Evolutionary conservation across 2,888 invertebrate genomes (phyloP).

Genomic region (Syrista parreyssii): DNA sequence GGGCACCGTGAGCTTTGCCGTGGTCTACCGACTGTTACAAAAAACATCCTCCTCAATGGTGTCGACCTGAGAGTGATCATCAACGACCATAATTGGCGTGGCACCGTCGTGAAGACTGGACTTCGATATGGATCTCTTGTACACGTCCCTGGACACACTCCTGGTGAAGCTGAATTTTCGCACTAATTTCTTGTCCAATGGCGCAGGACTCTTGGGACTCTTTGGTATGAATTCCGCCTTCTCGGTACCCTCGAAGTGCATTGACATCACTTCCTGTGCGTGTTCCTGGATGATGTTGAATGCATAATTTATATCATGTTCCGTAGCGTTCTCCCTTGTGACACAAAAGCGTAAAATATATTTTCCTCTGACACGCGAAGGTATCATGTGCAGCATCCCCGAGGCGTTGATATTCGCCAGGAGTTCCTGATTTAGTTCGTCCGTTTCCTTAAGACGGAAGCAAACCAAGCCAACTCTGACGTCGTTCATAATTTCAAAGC

Average conservation of each 20-base stretch:
- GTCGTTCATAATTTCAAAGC: constrained; percentile 83
- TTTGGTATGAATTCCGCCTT: constrained; percentile 63
- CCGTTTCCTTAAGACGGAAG: constrained; percentile 78
- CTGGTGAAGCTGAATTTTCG: constrained; percentile 71
- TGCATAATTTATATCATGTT: constrained; percentile 78
- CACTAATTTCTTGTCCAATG: constrained; percentile 68
- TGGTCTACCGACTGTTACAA: constrained; percentile 61
- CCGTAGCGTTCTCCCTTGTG: constrained; percentile 80
- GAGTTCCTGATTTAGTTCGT: constrained; percentile 80
- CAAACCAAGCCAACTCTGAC: constrained; percentile 83
- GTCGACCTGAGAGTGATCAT: constrained; percentile 57
- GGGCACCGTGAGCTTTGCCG: constrained; percentile 55
- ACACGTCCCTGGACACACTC: constrained; percentile 70
- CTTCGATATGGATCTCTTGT: constrained; percentile 68
- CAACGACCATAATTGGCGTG: constrained; percentile 70
- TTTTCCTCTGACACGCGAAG: constrained; percentile 79
- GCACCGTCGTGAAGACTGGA: constrained; percentile 70
- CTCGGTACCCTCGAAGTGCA: constrained; percentile 57
- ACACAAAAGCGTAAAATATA: constrained; percentile 86
- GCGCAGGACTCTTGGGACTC: constrained; percentile 64
- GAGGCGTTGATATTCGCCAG: constrained; percentile 84
- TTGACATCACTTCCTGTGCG: constrained; percentile 71
- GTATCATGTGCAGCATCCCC: constrained; percentile 88
- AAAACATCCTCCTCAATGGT: constrained; percentile 59
- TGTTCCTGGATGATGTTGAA: constrained; percentile 73